These are phyloP conservation scores for Ramphastos sulfuratus DNA, from an alignment of 2,113 vertebrate species.

Conservation along the genomic window DNA sequence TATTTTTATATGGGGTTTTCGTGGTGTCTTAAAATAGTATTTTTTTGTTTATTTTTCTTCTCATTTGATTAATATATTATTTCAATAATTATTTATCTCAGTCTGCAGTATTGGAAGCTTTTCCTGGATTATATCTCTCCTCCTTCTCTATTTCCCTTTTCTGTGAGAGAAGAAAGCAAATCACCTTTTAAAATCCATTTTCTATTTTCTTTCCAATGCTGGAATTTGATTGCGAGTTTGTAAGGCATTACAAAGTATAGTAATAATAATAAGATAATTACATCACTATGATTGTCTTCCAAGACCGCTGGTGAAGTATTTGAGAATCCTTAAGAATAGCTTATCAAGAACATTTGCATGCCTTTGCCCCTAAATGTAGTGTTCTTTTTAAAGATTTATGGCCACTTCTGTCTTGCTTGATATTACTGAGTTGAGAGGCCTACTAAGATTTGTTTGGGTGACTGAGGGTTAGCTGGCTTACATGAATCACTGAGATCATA, in stretches of 20 bases:
- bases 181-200: accelerated
- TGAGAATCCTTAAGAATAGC: neutral
- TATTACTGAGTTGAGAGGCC: neutral
- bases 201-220: neutral
- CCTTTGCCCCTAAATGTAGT: neutral
- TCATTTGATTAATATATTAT: neutral
- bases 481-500: neutral
- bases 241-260: neutral
- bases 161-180: neutral
- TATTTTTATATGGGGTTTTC: neutral
- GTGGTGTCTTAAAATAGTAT: neutral
- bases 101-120: neutral
- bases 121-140: neutral
- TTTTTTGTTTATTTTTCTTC: neutral
- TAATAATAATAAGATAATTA: neutral
- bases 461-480: neutral
- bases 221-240: neutral
- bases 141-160: neutral
- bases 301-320: neutral
- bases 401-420: neutral
- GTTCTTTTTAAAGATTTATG: conserved; percentile 8
- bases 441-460: neutral
- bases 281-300: neutral
- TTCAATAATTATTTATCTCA: neutral
- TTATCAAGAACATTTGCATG: neutral